Evolutionary conservation across 53 echinoderm and acorn worm genomes (phyloP), one percentile per base, ranked within the genome.

Genomic region (Zoroaster sp.): DNA sequence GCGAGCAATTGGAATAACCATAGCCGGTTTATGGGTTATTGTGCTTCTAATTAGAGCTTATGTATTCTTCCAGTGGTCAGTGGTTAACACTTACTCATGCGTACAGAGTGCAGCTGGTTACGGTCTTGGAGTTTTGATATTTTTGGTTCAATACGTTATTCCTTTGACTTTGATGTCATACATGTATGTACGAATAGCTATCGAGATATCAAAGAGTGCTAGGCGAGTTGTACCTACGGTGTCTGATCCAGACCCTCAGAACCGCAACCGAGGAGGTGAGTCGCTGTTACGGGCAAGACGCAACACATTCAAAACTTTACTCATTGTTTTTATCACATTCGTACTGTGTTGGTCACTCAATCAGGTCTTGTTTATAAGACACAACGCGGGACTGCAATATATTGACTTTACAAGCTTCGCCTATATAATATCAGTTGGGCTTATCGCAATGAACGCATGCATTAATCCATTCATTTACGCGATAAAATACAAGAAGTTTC

Each of bases 331-430:
- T 35, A 63, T 91, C 69, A 93, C 91, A 74, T 93, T 91, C 78
- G 89, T 85, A 14, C 80, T 95, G 25, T 95, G 95, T 35, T 95
- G 93, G 93, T 49, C 93, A 18, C 91, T 93, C 6, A 95, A 95
- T 52, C 95, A 95, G 15, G 35, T 95, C 70, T 74, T 90, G 14
- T 95, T 93, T 42, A 76, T 95, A 31, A 54, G 88, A 51, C 93
- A 91, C 67, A 91, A 93, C 67, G 32, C 91, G 18, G 82, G 88
- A 7, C 31, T 68, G 53, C 73, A 53, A 2, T 55, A 18, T 10
- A 35, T 89, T 21, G 65, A 74, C 34, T 81, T 81, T 34, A 63
- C 81, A 3, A 89, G 90, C 73, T 42, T 38, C 34, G 53, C 59
- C 4, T 89, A 89, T 66, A 53, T 80, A 13, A 40, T 89, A 7